phyloP scores from a whole-genome alignment of 1,140 invertebrate species.

The Bradysia coprophila region DNA sequence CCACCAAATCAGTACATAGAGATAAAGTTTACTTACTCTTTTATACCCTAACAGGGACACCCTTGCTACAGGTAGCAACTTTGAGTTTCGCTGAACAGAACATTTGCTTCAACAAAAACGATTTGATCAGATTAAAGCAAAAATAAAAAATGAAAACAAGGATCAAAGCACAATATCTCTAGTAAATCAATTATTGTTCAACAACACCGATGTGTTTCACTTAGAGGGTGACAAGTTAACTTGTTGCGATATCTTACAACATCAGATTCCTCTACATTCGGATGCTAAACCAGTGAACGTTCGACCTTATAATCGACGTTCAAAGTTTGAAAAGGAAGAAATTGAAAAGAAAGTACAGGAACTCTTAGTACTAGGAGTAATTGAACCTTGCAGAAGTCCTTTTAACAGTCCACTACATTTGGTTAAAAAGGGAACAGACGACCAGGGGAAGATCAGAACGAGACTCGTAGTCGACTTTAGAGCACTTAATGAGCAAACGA shows the following conservation, averaged over 20 bases:
- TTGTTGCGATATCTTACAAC: not conserved
- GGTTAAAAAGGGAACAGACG: slow-evolving; percentile 8
- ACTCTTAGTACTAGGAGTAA: slow-evolving; percentile 5
- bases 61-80: no score
- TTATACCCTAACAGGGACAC: no score
- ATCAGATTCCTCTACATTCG: not conserved
- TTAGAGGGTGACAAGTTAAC: not conserved
- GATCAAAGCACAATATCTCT: no score
- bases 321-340: slow-evolving; percentile 4
- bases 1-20: no score
- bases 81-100: no score
- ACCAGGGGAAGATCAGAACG: slow-evolving; percentile 16
- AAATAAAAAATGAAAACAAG: no score
- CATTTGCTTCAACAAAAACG: no score
- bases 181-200: no score
- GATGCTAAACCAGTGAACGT: slow-evolving; percentile 1
- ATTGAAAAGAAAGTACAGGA: slow-evolving; percentile 6
- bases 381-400: slow-evolving; percentile 2
- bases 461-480: slow-evolving; percentile 18
- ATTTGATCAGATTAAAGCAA: no score
- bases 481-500: slow-evolving; percentile 17
- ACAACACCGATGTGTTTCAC: not conserved
- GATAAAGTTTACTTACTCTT: no score
- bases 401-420: slow-evolving; percentile 1
- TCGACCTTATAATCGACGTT: slow-evolving; percentile 4